Evolutionary conservation across 2,113 vertebrate species (phyloP).

Genomic region (Taurulus bubalis): DNA sequence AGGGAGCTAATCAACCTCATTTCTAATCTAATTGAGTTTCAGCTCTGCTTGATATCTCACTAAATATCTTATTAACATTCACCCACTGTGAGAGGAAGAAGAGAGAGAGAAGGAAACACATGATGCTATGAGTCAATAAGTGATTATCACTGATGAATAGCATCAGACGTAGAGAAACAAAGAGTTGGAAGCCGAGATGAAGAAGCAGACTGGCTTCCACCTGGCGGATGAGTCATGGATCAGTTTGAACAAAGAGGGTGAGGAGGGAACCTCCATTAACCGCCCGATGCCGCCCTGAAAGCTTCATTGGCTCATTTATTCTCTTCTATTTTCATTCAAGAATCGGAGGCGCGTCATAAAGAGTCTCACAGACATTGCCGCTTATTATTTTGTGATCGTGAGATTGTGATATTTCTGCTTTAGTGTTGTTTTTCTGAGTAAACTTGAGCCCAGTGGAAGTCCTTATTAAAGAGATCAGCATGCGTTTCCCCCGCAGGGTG

Average conservation of each 20-base stretch:
- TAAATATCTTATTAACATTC: no score
- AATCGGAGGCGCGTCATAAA: background rate
- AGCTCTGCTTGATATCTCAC: no score
- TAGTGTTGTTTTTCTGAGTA: no score
- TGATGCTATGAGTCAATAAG: background rate
- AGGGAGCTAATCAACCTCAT: no score
- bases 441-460: no score
- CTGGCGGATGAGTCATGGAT: no score
- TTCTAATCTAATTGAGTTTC: no score
- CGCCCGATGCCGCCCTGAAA: background rate
- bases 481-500: conserved; percentile 4
- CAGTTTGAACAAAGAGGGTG: no score
- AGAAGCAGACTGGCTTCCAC: no score
- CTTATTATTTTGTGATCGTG: background rate
- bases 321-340: background rate
- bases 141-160: background rate
- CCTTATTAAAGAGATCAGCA: background rate
- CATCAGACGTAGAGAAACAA: background rate
- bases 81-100: background rate
- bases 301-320: background rate
- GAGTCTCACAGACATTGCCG: background rate
- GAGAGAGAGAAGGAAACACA: no score
- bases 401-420: no score
- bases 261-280: conserved; percentile 23
- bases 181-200: no score